Evolutionary conservation across 2,888 invertebrate species (phyloP), one percentile per base, ranked within the genome.

Genomic region (Flexamia atlantica): DNA sequence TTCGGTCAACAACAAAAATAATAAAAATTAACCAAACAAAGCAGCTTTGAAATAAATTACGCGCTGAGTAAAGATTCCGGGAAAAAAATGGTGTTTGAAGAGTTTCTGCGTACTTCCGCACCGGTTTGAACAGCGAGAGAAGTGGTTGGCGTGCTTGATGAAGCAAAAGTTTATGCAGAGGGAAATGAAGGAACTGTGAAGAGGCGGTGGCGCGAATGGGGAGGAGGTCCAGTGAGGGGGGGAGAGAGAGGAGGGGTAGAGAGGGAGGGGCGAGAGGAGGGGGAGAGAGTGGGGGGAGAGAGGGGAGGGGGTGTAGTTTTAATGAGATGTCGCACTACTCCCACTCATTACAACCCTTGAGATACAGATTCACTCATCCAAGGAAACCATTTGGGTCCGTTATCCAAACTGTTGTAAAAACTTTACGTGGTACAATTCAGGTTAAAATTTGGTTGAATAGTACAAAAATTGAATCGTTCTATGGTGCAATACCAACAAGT

Each of bases 281-380:
- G 68, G 12, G 68, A 36, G 70, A 50, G 68, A 28, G 28, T 4
- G 42, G 2, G 25, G 25, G 9, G 46, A 10, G 28, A 28, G 25
- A 68, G 50, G 46, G 70, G 17, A 28, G 30, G 72, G 70, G 70
- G 14, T 40, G 64, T 40, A 12, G 64, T 64, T 64, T 64, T 64
- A 64, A 64, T 64, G 64, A 64, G 64, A 64, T 28, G 64, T 64
- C 64, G 20, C 60, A 28, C 64, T 64, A 28, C 28, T 28, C 64
- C 64, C 64, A 20, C 53, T 53, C 53, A 64, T 64, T 64, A 28
- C 30, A 30, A 1, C 30, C 64, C 28, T 64, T 28, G 64, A 64
- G 64, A 64, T 4, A 28, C 64, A 28, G 64, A 64, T 64, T 64
- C 64, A 64, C 28, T 64, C 64, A 64, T 64, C 64, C 30, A 14